Evolutionary conservation across 2,888 invertebrate genomes (phyloP), one percentile per base, ranked within the genome.

Genomic region (Clepsis dumicolana): DNA sequence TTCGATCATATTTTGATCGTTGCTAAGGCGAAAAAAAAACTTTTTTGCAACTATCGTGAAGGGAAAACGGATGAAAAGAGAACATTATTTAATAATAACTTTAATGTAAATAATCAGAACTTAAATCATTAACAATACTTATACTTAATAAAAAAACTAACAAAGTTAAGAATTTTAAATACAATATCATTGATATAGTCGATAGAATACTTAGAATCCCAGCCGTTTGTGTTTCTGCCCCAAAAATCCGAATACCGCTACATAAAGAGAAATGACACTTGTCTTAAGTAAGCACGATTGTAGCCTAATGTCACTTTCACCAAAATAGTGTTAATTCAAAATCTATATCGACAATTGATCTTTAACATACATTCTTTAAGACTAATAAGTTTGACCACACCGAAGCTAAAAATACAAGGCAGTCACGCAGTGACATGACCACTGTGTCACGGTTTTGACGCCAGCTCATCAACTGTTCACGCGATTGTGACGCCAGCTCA

Each of bases 51-150:
- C n/a, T 35, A 14, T 14, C 3, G 35, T 35, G 10, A 29, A 29
- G 5, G 35, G 12, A 35, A 35, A 14, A 12, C 14, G 16, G 4
- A 41, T 41, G 41, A 41, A 41, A 41, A 41, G n/a, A n/a, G 41
- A 41, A 41, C 3, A 41, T 16, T 41, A 41, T 41, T 41, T 16
- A 41, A 41, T 41, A 41, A 41, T 41, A 41, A 16, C 41, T 41
- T 41, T 41, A 41, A 41, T 41, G 16, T 41, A 41, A 41, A 41
- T 16, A 16, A 41, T 41, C 41, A 41, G 41, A 41, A 41, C 41
- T 41, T 41, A 41, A 35, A 12, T 14, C 3, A 16, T n/a, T 16
- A 41, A 41, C 41, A 41, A 7, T 41, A n/a, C n/a, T n/a, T n/a
- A 41, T 41, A 41, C 41, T 41, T 41, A 41, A 41, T 41, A 16